Base-by-base conservation (phyloP, 2,888 invertebrate genomes). In the Dione vanillae region DNA sequence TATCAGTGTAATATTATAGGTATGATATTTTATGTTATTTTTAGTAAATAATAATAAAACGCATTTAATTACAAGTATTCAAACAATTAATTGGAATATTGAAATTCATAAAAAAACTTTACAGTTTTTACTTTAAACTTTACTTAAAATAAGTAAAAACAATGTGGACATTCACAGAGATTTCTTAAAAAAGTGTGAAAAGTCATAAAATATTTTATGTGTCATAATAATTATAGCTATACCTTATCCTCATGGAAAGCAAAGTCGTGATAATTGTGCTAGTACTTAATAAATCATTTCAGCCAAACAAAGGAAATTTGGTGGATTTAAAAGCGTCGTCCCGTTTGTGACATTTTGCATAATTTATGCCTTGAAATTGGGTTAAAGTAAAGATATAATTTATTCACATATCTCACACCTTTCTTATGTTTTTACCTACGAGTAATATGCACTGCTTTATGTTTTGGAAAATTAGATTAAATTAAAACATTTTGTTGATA, bases 361-460 rank as follows among this genome's bases (percentile, higher is more conserved):
- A 74, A 69, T 69, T 74, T 67, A 74, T 62, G 58, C 64, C 51
- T 69, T 59, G 52, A 71, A 71, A 71, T 67, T 74, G 74, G 71
- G 71, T 71, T 74, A 71, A 69, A 66, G 71, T 74, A 71, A 69
- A 67, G 71, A 51, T 69, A 67, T 74, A 61, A 71, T 65, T 71
- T 74, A 74, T 74, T 74, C 67, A 74, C 47, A 35, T 20, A 69
- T 19, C 67, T 74, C 66, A 67, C 74, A 65, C 71, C 71, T 64
- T 67, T 61, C 49, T 47, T 45, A 19, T 64, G 10, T 45, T 11
- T 47, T 1, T 40, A 56, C 14, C 19, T 49, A 0, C 16, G n/a
- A n/a, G n/a, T n/a, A n/a, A n/a, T n/a, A 41, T 67, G 11, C 41
- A 20, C 27, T 61, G 7, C 0, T 12, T 27, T 16, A 27, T 12